Percentiles rank a stretch among this genome's conserved stretches.
phyloP scores from a whole-genome alignment of 2,113 vertebrate species.

The Myxocyprinus asiaticus region DNA sequence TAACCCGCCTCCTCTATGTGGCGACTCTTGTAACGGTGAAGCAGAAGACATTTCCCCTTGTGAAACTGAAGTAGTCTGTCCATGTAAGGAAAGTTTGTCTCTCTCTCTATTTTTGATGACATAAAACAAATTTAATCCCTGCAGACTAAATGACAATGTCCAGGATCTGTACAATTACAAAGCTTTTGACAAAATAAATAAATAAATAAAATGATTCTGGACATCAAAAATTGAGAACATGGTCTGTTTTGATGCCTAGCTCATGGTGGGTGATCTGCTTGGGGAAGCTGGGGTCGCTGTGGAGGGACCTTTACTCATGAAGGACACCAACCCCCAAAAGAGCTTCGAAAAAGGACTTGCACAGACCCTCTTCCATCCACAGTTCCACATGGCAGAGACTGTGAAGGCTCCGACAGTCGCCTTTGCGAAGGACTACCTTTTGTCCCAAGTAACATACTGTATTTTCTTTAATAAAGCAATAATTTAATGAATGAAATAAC shows the following conservation, averaged over 20 bases:
- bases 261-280: constrained; percentile 72
- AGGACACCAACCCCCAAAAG: constrained; percentile 43
- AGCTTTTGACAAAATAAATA: not conserved
- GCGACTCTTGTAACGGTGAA: constrained; percentile 65
- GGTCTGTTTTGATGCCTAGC: constrained; percentile 53
- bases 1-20: constrained; percentile 64
- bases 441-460: constrained; percentile 53
- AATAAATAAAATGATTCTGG: not conserved
- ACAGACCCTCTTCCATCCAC: constrained; percentile 57
- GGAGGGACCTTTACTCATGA: constrained; percentile 55
- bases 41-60: constrained; percentile 56
- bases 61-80: constrained; percentile 62
- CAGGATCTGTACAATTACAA: no score
- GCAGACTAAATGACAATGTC: no score
- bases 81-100: constrained; percentile 64
- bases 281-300: constrained; percentile 69
- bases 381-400: constrained; percentile 50
- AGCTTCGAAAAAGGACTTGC: constrained; percentile 52
- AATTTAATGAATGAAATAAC: not conserved
- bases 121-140: no score
- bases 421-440: constrained; percentile 48
- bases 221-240: not conserved
- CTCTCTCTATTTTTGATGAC: no score
- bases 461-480: no score
- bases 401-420: constrained; percentile 9